Base-by-base conservation (phyloP, 1,140 invertebrate genomes). In the Panagrolaimus sp. region DNA sequence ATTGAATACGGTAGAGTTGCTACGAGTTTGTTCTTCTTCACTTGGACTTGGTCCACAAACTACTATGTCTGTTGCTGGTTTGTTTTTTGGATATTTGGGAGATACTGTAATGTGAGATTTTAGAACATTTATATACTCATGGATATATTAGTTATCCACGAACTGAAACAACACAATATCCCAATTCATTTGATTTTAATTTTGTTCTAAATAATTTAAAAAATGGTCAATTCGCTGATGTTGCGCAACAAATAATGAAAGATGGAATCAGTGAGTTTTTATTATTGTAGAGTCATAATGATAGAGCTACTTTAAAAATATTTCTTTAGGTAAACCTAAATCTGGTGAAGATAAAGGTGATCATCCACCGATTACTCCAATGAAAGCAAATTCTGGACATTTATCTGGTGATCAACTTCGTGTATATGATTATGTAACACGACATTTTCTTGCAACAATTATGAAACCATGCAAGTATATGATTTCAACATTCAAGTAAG, bases 341-440 rank as follows among this genome's bases (percentile, higher is more conserved):
- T 53, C 63, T 83, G 96, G 96, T 0, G 88, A 89, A 69, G 95
- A 99, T 86, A 93, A 89, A 44, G n/a, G n/a, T n/a, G 96, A 98
- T 84, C 96, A 99, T 89, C 96, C 96, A 20, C 96, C 96, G 1
- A 99, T 99, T 68, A 99, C 96, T 2, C 96, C 96, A 0, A 94
- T 95, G 89, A 91, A 90, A 82, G 78, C 88, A 11, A 69, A 69
- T 13, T 74, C 78, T 53, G 43, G 93, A 90, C 5, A 87, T 87
- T 0, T 88, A 89, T 75, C 87, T 87, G 31, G 91, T 93, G 78
- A 82, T 64, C 62, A 69, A 9, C 68, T 67, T 14, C 61, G 90
- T 76, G 84, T 99, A 4, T 99, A 98, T 84, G 94, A 98, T 82
- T 99, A 96, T 82, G 92, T 99, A 63, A 90, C 90, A 0, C 88